Evolutionary conservation across 1,140 invertebrate genomes (phyloP).

Genomic region (honey bee (Apis mellifera)): Amel_HAv3.1 CM009936.2:17363501-17364000

Average conservation of each 20-base stretch:
- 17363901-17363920: slow-evolving; percentile 79
- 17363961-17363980: slow-evolving; percentile 49
- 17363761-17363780: slow-evolving; percentile 50
- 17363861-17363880: slow-evolving; percentile 78
- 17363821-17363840: slow-evolving; percentile 74
- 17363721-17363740: slow-evolving; percentile 75
- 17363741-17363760: slow-evolving; percentile 60
- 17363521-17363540: slow-evolving; percentile 82
- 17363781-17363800: too few relatives aligned
- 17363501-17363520: slow-evolving; percentile 83
- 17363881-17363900: slow-evolving; percentile 80
- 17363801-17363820: not conserved
- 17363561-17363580: slow-evolving; percentile 70
- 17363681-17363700: slow-evolving; percentile 80
- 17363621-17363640: slow-evolving; percentile 75
- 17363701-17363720: slow-evolving; percentile 80
- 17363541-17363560: slow-evolving; percentile 82
- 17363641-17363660: slow-evolving; percentile 58
- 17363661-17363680: slow-evolving; percentile 72
- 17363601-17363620: slow-evolving; percentile 57
- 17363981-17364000: slow-evolving; percentile 46
- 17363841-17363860: slow-evolving; percentile 74
- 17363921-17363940: slow-evolving; percentile 80
- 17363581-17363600: slow-evolving; percentile 33
- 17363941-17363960: slow-evolving; percentile 49